Evolutionary conservation across 2,888 invertebrate genomes (phyloP).

Genomic region (Euproctis similis): DNA sequence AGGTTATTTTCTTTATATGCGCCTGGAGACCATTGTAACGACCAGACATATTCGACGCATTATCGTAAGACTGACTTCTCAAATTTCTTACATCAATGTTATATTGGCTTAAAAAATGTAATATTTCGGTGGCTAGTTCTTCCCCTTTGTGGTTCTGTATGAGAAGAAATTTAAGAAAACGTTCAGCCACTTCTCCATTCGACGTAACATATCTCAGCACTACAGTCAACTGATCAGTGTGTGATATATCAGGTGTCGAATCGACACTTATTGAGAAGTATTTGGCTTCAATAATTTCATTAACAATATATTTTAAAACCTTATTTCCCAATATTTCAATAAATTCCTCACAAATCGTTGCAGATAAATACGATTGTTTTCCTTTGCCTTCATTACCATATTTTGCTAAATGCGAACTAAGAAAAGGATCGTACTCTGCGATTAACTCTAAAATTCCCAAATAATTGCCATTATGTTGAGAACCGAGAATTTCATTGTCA

Average conservation of each 20-base stretch:
- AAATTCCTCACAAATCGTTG: constrained; percentile 1
- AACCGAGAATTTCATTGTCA: constrained; percentile 5
- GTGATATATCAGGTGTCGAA: constrained; percentile 2
- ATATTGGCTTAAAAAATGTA: background rate
- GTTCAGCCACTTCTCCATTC: background rate
- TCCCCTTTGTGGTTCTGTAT: background rate
- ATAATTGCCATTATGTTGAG: constrained; percentile 6
- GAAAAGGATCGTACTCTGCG: constrained; percentile 3
- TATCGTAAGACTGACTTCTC: constrained; percentile 1
- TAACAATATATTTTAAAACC: background rate
- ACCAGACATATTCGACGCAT: constrained; percentile 1
- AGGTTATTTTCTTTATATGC: background rate
- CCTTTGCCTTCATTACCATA: constrained; percentile 4
- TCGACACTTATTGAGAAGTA: background rate
- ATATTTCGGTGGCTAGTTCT: background rate
- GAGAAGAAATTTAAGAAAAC: constrained; percentile 1
- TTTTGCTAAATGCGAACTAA: constrained; percentile 2
- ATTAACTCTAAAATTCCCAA: constrained; percentile 3
- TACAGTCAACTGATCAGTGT: constrained; percentile 1
- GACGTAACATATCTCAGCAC: background rate
- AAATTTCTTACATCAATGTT: background rate
- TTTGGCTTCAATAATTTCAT: background rate
- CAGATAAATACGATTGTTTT: constrained; percentile 5
- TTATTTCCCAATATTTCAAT: constrained; percentile 4
- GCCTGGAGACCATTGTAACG: background rate